Evolutionary conservation across 2,797 vertebrate genomes (phyloP), one percentile per base, ranked within the genome.

Genomic region (Tenualosa ilisha): DNA sequence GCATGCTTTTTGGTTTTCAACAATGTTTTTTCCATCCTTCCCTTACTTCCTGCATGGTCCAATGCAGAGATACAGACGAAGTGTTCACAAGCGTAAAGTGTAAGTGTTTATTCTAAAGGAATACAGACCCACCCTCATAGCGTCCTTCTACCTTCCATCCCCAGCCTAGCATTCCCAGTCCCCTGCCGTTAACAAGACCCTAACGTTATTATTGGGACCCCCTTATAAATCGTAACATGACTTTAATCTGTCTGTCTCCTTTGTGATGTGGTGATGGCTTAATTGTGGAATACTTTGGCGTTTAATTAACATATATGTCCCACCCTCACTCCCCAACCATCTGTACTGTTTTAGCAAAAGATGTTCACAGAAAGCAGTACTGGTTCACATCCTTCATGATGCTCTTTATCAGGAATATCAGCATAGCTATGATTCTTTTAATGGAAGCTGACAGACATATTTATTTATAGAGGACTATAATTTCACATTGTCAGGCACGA

Each of bases 81-180:
- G 91, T 90, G 94, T 95, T 26, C 96, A 95, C 93, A 94, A 95
- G 92, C 94, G 91, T 63, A 95, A 94, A 95, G 92, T 85, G 95
- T 96, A 96, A 96, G 94, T 96, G 90, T 91, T 89, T n/a, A 20
- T 46, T 87, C 87, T 82, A 75, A 59, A 5, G 37, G 65, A 51
- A 83, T 40, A 50, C 26, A 53, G 26, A 17, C 40, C 51, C 61
- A 51, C 22, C 72, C 22, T 51, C 81, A 22, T 37, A 54, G 82
- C 46, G 5, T 53, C 83, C 40, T 81, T 50, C 50, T 0, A 85
- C 46, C 43, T 51, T 84, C 65, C 20, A 56, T 26, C 51, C 85
- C 65, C 20, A 56, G 54, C 54, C 17, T 84, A 63, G 43, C 37
- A 24, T 17, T 6, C 72, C 40, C 72, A 9, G 17, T 8, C 37